Evolutionary conservation across 2,113 vertebrate species (phyloP).

Genomic region (Mungos mungo): DNA sequence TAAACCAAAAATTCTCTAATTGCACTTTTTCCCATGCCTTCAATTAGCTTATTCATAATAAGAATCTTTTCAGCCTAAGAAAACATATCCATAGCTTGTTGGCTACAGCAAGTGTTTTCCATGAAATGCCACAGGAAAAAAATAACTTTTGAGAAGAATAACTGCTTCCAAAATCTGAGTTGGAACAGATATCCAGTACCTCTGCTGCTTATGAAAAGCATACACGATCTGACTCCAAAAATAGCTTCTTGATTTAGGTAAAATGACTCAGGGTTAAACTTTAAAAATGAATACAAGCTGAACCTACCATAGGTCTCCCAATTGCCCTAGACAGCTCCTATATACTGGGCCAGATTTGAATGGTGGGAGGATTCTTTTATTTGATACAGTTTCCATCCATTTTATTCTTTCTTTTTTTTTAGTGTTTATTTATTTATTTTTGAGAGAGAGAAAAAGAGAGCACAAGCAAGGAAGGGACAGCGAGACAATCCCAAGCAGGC

Average conservation of each 20-base stretch:
- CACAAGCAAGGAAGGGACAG: too few relatives aligned
- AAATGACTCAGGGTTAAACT: constrained; percentile 53
- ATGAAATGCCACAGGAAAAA: constrained; percentile 61
- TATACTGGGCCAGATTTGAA: neutral
- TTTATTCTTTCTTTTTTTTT: neutral
- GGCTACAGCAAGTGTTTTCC: constrained; percentile 73
- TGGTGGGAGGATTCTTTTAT: neutral
- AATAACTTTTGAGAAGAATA: constrained; percentile 62
- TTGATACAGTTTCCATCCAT: neutral
- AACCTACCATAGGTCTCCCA: neutral
- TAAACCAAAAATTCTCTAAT: constrained; percentile 62
- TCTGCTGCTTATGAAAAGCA: constrained; percentile 58
- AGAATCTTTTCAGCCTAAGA: constrained; percentile 43
- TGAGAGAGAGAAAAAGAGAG: too few relatives aligned
- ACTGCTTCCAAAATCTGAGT: constrained; percentile 70
- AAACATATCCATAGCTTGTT: constrained; percentile 54
- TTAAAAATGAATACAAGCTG: constrained; percentile 17
- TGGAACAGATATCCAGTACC: constrained; percentile 64
- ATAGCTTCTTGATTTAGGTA: constrained; percentile 54
- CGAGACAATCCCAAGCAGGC: too few relatives aligned
- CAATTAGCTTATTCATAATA: constrained; percentile 65
- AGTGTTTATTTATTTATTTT: too few relatives aligned
- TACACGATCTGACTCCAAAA: constrained; percentile 40
- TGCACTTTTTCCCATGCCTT: constrained; percentile 58
- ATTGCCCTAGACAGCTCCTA: neutral